phyloP scores from a whole-genome alignment of 2,797 vertebrate species.

The Peromyscus melanophrys region DNA sequence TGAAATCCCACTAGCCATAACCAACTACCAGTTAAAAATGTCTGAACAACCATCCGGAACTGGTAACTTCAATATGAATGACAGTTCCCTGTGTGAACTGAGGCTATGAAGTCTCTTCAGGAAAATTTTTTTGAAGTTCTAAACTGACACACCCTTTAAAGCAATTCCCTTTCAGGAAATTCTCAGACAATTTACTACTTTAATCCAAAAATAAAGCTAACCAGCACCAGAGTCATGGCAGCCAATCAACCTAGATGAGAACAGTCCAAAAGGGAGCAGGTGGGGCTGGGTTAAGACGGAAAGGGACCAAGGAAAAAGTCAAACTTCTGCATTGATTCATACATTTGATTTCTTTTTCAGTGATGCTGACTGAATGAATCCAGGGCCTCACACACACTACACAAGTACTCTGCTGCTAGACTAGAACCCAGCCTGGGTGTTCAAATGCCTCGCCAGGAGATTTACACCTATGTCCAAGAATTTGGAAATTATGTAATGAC shows the following conservation, averaged over 20 bases:
- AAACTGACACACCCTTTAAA: neutral
- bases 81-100: neutral
- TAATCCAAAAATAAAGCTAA: neutral
- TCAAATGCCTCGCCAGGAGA: neutral
- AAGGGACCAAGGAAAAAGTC: neutral
- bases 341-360: neutral
- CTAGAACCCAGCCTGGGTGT: neutral
- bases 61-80: neutral
- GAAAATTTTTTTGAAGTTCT: neutral
- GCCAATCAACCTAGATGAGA: neutral
- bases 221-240: neutral
- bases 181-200: neutral
- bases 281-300: neutral
- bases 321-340: neutral
- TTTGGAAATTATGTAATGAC: constrained; percentile 24
- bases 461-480: neutral
- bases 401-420: neutral
- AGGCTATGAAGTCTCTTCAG: neutral
- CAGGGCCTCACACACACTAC: neutral
- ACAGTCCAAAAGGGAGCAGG: neutral
- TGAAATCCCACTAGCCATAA: neutral
- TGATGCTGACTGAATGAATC: neutral
- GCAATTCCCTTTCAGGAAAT: neutral
- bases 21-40: neutral
- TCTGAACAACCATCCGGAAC: neutral